phyloP scores from a whole-genome alignment of 2,888 invertebrate species.

The Timema cristinae region DNA sequence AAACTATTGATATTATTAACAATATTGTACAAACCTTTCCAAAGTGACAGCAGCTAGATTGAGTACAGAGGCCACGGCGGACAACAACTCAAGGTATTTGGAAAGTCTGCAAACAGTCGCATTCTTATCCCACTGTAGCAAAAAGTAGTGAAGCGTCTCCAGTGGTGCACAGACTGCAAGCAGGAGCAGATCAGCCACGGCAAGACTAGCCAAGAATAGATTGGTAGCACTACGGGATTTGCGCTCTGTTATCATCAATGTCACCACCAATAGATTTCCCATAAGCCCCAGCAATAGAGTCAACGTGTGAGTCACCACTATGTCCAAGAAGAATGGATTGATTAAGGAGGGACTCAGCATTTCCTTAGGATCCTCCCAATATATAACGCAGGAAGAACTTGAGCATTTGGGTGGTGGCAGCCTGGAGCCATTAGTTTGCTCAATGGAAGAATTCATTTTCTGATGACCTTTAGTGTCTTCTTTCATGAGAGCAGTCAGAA shows the following conservation, averaged over 20 bases:
- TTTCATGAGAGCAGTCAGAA: no score
- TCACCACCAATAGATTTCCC: conserved; percentile 47
- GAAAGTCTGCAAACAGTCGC: conserved; percentile 48
- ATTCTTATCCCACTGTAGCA: conserved; percentile 44
- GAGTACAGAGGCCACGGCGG: conserved; percentile 48
- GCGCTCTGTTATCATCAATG: conserved; percentile 44
- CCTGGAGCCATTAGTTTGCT: no score
- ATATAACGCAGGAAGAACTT: no score
- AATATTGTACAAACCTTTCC: conserved; percentile 45
- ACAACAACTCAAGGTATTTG: conserved; percentile 47
- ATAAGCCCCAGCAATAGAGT: conserved; percentile 45
- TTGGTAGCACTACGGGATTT: conserved; percentile 41
- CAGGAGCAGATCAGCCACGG: conserved; percentile 48
- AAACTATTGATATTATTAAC: no score
- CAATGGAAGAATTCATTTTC: no score
- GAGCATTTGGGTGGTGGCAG: no score
- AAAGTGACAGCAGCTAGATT: conserved; percentile 50
- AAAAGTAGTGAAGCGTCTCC: conserved; percentile 45
- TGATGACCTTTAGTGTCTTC: no score
- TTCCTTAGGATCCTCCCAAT: conserved; percentile 37
- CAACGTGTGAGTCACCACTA: conserved; percentile 39
- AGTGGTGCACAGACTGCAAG: conserved; percentile 47
- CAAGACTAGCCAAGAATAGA: conserved; percentile 42
- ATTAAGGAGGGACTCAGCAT: conserved; percentile 39
- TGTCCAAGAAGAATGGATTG: conserved; percentile 39